Percentiles rank a stretch among this genome's conserved stretches.
Conservation (phyloP, 2,888 invertebrate genomes). For the Apeira syringaria region DNA sequence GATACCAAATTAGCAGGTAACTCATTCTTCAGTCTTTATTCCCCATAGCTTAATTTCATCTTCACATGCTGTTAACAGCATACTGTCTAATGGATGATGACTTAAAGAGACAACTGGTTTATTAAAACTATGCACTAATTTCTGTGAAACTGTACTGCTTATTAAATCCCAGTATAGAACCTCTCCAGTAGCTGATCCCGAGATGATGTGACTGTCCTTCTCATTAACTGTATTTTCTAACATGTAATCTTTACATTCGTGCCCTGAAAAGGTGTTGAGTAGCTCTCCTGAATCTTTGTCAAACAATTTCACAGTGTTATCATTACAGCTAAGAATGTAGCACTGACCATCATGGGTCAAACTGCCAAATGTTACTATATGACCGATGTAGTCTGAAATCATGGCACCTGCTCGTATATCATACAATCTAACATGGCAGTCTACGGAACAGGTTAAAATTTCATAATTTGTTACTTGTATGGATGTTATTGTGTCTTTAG, state of each 20-base stretch:
- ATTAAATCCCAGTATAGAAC: constrained; percentile 96
- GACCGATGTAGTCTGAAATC: constrained; percentile 92
- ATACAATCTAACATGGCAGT: constrained; percentile 93
- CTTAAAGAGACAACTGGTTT: constrained; percentile 90
- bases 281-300: constrained; percentile 88
- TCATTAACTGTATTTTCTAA: constrained; percentile 94
- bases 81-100: constrained; percentile 90
- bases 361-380: constrained; percentile 92
- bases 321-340: constrained; percentile 92
- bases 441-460: constrained; percentile 95
- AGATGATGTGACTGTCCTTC: constrained; percentile 93
- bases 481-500: constrained; percentile 94
- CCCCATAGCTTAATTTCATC: constrained; percentile 89
- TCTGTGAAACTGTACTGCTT: constrained; percentile 79
- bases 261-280: constrained; percentile 89
- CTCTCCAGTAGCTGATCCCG: constrained; percentile 94
- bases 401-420: constrained; percentile 95
- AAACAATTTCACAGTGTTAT: constrained; percentile 91
- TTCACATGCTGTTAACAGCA: constrained; percentile 89
- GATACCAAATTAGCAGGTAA: too few species aligned
- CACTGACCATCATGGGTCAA: constrained; percentile 98
- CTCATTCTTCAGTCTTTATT: constrained; percentile 42
- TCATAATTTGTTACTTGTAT: constrained; percentile 93
- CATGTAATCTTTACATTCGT: constrained; percentile 91
- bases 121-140: constrained; percentile 77